phyloP scores from a whole-genome alignment of 2,113 vertebrate genomes.

The Leptosomus discolor region DNA sequence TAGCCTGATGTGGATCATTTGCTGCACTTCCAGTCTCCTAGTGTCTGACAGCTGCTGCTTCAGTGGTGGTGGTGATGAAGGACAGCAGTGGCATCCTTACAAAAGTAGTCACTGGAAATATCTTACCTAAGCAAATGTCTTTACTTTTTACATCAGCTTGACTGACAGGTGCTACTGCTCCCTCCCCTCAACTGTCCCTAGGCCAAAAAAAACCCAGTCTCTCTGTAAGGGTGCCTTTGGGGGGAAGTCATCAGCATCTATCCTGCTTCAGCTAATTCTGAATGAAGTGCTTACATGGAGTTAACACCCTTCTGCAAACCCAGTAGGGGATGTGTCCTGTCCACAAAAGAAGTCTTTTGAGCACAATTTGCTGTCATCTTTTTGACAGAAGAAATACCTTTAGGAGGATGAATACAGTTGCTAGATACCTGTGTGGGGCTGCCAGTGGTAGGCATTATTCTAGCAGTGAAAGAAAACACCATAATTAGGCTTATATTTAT shows the following conservation, averaged over 20 bases:
- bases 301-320: not conserved
- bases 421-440: not conserved
- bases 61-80: not conserved
- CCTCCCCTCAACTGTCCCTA: not conserved
- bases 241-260: not conserved
- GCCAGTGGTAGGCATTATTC: not conserved
- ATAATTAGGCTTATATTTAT: not conserved
- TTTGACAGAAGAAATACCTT: not conserved
- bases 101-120: not conserved
- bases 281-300: not conserved
- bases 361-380: not conserved
- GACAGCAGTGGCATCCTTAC: not conserved
- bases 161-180: not conserved
- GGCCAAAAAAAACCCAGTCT: not conserved
- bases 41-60: not conserved
- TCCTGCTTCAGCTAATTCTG: not conserved
- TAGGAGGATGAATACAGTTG: not conserved
- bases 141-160: not conserved
- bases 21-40: not conserved
- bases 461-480: not conserved
- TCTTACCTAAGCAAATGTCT: not conserved
- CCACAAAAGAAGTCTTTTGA: not conserved
- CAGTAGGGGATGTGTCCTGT: not conserved
- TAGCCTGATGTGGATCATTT: not conserved
- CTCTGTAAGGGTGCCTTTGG: not conserved